phyloP scores from a whole-genome alignment of 2,888 invertebrate genomes.

The Ormyrus rosae region DNA sequence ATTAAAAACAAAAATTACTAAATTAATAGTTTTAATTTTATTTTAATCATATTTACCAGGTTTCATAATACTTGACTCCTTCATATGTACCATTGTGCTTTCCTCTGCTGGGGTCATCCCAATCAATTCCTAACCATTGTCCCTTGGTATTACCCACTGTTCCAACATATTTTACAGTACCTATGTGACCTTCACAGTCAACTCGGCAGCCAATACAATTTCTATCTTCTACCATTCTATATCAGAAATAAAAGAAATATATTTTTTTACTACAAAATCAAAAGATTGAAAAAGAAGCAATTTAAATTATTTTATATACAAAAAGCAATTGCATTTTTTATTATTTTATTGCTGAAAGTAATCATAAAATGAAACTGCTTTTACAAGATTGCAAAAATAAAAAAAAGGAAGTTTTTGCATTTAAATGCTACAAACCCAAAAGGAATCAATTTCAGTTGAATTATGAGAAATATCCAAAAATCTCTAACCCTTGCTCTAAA shows the following conservation, averaged over 20 bases:
- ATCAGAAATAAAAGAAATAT: constrained; percentile 14
- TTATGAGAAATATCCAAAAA: background rate
- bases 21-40: background rate
- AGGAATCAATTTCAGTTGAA: background rate
- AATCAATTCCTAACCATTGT: constrained; percentile 95
- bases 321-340: background rate
- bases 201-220: constrained; percentile 76
- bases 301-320: background rate
- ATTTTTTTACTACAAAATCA: background rate
- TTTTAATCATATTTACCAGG: constrained; percentile 76
- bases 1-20: background rate
- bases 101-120: constrained; percentile 93
- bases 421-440: background rate
- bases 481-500: background rate
- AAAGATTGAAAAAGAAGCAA: background rate
- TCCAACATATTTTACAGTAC: constrained; percentile 78
- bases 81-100: constrained; percentile 94
- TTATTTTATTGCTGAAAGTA: background rate
- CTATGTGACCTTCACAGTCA: constrained; percentile 76
- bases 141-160: constrained; percentile 75
- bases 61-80: constrained; percentile 88
- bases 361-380: background rate
- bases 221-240: constrained; percentile 71
- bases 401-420: background rate
- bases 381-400: background rate